Evolutionary conservation across 2,888 invertebrate species (phyloP), one percentile per base, ranked within the genome.

Genomic region (Eupithecia pulchellata): DNA sequence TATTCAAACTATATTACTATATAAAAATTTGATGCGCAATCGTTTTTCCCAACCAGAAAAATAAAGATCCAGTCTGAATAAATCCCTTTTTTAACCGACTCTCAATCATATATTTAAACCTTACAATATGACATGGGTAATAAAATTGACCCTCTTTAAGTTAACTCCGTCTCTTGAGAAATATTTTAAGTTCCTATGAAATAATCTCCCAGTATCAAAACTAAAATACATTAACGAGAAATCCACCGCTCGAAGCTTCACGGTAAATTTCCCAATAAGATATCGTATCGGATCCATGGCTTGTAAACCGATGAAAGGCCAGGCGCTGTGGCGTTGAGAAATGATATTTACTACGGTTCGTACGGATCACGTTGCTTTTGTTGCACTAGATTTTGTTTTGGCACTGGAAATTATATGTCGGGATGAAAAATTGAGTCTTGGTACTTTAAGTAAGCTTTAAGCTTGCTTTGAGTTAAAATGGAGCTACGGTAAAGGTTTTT

Each of bases 201-300:
- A 52, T 8, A 52, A 52, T 20, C 14, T 17, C n/a, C 42, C n/a
- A n/a, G 58, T 30, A 60, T 17, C 58, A 9, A 60, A 60, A n/a
- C 13, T 2, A 60, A 14, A 32, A n/a, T 8, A 30, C 67, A 55
- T 39, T 63, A 67, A 60, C 42, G 57, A n/a, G 68, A 72, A 61
- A 66, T 20, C 25, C 61, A 25, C 27, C 55, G 82, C 86, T 61
- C 34, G 84, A 87, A 82, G 88, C 86, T 90, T 91, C 83, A 91
- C 91, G 91, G 86, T 90, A 89, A 91, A 91, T 91, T 91, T 91
- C 80, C 89, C 90, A 90, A 89, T 89, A 86, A 88, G 90, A 90
- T 90, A 90, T 84, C 86, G 84, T 84, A 87, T 87, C 86, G 87
- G 84, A 85, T 89, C 89, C 89, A 89, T 89, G 88, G 90, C 84